Conservation (phyloP, 2,797 vertebrate species). For the Bovichtus variegatus region DNA sequence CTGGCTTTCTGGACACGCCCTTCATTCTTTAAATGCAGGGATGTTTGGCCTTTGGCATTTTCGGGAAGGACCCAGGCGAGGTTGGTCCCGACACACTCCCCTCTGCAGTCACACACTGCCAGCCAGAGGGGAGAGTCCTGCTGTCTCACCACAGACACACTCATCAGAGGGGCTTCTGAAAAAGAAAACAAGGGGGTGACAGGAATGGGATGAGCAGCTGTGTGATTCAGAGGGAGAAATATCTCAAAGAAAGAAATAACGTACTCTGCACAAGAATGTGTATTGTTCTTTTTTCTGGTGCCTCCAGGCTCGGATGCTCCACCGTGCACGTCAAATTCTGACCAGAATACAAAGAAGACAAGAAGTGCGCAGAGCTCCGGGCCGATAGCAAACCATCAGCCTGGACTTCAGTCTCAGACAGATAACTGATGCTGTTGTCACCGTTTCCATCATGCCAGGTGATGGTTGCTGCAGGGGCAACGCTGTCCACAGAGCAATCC, state of each 20-base stretch:
- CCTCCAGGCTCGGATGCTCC: slow-evolving; percentile 67
- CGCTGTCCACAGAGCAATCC: slow-evolving; percentile 73
- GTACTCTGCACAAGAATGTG: slow-evolving; percentile 70
- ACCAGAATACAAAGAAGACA: slow-evolving; percentile 69
- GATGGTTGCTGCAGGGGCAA: slow-evolving; percentile 62
- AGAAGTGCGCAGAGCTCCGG: slow-evolving; percentile 63
- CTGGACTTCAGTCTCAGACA: slow-evolving; percentile 35
- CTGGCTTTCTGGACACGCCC: slow-evolving; percentile 54
- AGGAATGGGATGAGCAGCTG: slow-evolving; percentile 36
- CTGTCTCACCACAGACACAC: slow-evolving; percentile 60
- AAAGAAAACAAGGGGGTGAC: slow-evolving; percentile 42
- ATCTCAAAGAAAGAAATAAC: slow-evolving; percentile 38
- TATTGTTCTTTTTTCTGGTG: slow-evolving; percentile 62
- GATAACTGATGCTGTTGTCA: slow-evolving; percentile 24
- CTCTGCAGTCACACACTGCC: slow-evolving; percentile 77
- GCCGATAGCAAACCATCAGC: slow-evolving; percentile 43
- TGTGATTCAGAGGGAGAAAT: slow-evolving; percentile 32
- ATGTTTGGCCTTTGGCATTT: slow-evolving; percentile 50
- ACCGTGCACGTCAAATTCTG: slow-evolving; percentile 78
- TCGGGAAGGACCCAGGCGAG: slow-evolving; percentile 79
- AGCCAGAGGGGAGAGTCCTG: slow-evolving; percentile 64
- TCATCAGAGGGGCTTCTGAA: slow-evolving; percentile 67
- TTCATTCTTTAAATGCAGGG: slow-evolving; percentile 32
- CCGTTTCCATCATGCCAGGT: slow-evolving; percentile 67
- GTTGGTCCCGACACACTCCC: slow-evolving; percentile 49